Evolutionary conservation across 2,797 vertebrate genomes (phyloP).

Genomic region (Danionella dracula): DNA sequence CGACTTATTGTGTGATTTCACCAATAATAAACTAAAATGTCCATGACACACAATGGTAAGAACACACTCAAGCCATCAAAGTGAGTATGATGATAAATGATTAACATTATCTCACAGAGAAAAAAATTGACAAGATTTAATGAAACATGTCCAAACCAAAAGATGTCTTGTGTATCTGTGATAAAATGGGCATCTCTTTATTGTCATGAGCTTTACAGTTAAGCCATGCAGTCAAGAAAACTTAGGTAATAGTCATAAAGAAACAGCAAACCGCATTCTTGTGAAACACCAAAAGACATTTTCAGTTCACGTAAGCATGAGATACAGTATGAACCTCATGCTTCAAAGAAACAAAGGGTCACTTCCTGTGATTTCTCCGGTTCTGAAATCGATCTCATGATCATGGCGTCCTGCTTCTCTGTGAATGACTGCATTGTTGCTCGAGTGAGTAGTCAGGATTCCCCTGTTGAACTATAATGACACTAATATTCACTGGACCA

Average conservation of each 20-base stretch:
- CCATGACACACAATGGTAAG: too few species aligned
- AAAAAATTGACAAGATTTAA: too few species aligned
- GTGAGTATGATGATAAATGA: too few species aligned
- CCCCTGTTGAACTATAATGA: slow-evolving; percentile 54
- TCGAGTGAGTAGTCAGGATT: slow-evolving; percentile 48
- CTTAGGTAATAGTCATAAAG: slow-evolving; percentile 18
- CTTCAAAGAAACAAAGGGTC: slow-evolving; percentile 10
- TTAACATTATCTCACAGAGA: too few species aligned
- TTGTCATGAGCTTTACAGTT: too few species aligned
- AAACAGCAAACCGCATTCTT: background rate
- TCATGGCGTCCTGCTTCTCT: slow-evolving; percentile 52
- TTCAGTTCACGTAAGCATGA: background rate
- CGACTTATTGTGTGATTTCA: too few species aligned
- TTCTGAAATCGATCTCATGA: slow-evolving; percentile 54
- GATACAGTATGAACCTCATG: slow-evolving; percentile 24
- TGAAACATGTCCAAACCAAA: too few species aligned
- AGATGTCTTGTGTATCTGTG: too few species aligned
- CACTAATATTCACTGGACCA: slow-evolving; percentile 57
- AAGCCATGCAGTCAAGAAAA: slow-evolving; percentile 14
- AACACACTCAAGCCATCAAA: too few species aligned
- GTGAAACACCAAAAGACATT: slow-evolving; percentile 15
- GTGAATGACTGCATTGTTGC: slow-evolving; percentile 55
- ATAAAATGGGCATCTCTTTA: too few species aligned
- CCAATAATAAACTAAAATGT: too few species aligned
- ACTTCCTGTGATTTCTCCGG: slow-evolving; percentile 43